Evolutionary conservation across 92 coral and sea anemone species (phyloP).

Genomic region (Phymanthus crucifer): DNA sequence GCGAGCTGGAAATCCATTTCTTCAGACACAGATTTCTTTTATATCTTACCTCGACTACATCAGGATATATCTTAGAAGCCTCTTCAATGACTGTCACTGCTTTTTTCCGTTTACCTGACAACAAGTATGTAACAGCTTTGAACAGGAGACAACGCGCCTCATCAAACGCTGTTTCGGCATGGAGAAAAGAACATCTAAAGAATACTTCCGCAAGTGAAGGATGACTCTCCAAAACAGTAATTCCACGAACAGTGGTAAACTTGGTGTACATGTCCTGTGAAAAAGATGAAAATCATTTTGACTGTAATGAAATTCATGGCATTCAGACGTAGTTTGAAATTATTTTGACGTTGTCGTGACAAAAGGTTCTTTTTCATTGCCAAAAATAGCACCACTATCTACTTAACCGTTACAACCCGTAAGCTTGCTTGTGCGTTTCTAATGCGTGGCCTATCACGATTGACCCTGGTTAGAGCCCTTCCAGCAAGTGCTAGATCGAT

Average conservation of each 20-base stretch:
- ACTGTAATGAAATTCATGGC: no score
- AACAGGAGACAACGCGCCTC: background rate
- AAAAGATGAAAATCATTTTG: background rate
- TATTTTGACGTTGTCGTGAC: no score
- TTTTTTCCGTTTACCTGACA: background rate
- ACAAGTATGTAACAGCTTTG: background rate
- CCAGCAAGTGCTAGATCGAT: no score
- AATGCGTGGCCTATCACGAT: no score
- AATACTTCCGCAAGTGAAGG: background rate
- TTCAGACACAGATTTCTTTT: background rate
- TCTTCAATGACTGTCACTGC: background rate
- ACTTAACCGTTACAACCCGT: no score
- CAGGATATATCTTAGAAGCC: background rate
- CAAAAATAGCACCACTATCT: no score
- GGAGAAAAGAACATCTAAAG: background rate
- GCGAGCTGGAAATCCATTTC: background rate
- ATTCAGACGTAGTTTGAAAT: no score
- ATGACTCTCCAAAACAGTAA: background rate
- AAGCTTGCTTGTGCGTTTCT: no score
- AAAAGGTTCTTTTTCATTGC: no score
- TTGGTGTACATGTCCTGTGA: background rate
- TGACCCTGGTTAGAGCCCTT: no score
- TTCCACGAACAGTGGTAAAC: background rate
- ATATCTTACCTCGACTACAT: background rate
- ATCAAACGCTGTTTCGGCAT: background rate